phyloP scores from a whole-genome alignment of 2,113 vertebrate genomes.

The Phalacrocorax aristotelis region DNA sequence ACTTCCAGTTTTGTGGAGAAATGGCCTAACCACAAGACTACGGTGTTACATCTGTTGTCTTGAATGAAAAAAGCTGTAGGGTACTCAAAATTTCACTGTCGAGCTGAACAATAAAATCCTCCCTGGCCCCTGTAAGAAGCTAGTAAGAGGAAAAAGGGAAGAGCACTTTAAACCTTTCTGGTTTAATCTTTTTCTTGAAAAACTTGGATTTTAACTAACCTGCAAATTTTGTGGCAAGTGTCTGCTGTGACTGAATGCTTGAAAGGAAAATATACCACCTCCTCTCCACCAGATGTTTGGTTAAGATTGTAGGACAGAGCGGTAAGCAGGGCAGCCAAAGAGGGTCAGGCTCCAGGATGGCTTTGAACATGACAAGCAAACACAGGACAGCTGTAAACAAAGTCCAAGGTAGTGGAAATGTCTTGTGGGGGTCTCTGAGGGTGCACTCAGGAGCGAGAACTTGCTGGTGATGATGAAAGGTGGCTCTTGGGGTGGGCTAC shows the following conservation, averaged over 20 bases:
- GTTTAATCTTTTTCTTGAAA: not conserved
- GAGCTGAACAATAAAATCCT: not conserved
- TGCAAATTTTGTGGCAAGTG: not conserved
- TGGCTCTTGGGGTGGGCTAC: accelerated
- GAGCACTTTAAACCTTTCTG: not conserved
- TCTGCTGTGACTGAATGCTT: not conserved
- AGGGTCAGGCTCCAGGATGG: accelerated
- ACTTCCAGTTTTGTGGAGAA: not conserved
- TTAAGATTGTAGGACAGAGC: not conserved
- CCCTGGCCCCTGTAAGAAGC: not conserved
- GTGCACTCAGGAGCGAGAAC: not conserved
- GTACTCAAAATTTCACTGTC: not conserved
- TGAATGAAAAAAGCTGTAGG: not conserved
- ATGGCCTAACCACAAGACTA: not conserved
- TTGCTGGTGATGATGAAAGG: not conserved
- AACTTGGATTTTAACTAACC: not conserved
- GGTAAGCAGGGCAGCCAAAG: not conserved
- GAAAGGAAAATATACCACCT: not conserved
- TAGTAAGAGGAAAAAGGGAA: not conserved
- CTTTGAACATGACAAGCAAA: not conserved
- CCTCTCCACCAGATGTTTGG: not conserved
- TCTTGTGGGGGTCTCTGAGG: not conserved
- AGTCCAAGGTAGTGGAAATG: not conserved
- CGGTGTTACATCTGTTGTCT: not conserved
- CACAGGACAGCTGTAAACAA: not conserved